Evolutionary conservation across 2,797 vertebrate genomes (phyloP).

Genomic region (Microctenopoma lineatum): DNA sequence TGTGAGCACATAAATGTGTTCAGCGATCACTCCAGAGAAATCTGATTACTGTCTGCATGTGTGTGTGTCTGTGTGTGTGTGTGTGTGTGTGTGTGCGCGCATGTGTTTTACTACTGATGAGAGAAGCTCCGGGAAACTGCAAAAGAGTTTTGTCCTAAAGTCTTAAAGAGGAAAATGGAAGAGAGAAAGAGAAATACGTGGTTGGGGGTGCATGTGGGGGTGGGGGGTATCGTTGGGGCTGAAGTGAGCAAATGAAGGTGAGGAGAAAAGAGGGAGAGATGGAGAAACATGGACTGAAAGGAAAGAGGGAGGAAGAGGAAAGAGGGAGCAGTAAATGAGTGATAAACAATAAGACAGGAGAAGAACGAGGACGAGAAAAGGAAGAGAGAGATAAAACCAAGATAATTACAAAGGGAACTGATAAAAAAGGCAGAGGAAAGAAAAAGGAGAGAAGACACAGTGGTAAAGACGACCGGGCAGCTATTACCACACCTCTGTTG

Average conservation of each 20-base stretch:
- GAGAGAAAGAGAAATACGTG: neutral
- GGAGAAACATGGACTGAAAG: slow-evolving; percentile 18
- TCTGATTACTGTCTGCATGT: slow-evolving; percentile 57
- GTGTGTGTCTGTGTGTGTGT: neutral
- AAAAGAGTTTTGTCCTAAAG: slow-evolving; percentile 36
- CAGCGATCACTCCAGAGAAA: slow-evolving; percentile 62
- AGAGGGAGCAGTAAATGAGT: neutral
- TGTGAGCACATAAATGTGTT: slow-evolving; percentile 52
- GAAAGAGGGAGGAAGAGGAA: neutral
- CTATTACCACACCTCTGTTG: slow-evolving; percentile 47
- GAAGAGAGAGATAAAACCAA: neutral
- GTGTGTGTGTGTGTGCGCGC: slow-evolving; percentile 8
- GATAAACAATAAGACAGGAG: neutral
- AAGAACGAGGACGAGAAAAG: too few relatives aligned
- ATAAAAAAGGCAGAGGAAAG: slow-evolving; percentile 9
- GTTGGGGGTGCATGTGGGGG: slow-evolving; percentile 7
- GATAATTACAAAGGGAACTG: neutral
- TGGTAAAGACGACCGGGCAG: slow-evolving; percentile 31
- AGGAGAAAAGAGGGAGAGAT: slow-evolving; percentile 19
- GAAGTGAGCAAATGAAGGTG: slow-evolving; percentile 20
- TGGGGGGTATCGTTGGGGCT: slow-evolving; percentile 7
- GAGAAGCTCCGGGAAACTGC: slow-evolving; percentile 22
- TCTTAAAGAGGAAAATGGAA: slow-evolving; percentile 24
- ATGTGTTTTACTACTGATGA: slow-evolving; percentile 48
- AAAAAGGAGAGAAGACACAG: neutral